Percentiles rank a stretch among this genome's conserved stretches.
phyloP scores from a whole-genome alignment of 1,140 invertebrate genomes.

The Drosophila erecta region DNA sequence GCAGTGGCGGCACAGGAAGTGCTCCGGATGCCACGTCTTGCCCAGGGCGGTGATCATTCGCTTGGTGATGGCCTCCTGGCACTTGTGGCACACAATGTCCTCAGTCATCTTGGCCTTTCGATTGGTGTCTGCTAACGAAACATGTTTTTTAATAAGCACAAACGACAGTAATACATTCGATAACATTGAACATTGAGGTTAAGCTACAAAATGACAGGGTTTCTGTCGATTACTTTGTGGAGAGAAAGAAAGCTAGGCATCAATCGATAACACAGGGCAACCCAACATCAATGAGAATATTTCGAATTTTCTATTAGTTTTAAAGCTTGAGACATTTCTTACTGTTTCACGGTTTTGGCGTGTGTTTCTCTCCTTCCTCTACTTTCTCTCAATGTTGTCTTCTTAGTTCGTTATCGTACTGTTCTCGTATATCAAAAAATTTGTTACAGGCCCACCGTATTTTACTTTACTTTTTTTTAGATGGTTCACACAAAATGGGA shows the following conservation, averaged over 20 bases:
- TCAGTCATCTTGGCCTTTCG: constrained; percentile 37
- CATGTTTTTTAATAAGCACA: too few species aligned
- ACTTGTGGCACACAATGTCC: constrained; percentile 68
- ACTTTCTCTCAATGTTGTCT: background rate
- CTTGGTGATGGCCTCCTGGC: constrained; percentile 76
- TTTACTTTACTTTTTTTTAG: background rate
- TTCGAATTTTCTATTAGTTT: too few species aligned
- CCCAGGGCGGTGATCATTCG: constrained; percentile 92
- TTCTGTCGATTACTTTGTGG: too few species aligned
- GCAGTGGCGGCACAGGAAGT: constrained; percentile 95
- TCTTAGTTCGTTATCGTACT: background rate
- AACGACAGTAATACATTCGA: too few species aligned
- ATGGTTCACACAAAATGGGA: constrained; percentile 17
- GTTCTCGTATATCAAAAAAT: background rate
- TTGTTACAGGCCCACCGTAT: too few species aligned
- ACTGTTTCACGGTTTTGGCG: background rate
- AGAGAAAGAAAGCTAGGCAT: too few species aligned
- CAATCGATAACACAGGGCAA: too few species aligned
- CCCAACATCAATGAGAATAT: too few species aligned
- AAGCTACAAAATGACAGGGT: too few species aligned
- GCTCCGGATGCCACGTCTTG: constrained; percentile 99
- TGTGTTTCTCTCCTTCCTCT: background rate
- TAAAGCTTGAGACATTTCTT: background rate
- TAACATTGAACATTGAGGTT: too few species aligned
- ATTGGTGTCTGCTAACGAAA: background rate